phyloP scores from a whole-genome alignment of 1,140 invertebrate species.

The Adoxophyes honmai region DNA sequence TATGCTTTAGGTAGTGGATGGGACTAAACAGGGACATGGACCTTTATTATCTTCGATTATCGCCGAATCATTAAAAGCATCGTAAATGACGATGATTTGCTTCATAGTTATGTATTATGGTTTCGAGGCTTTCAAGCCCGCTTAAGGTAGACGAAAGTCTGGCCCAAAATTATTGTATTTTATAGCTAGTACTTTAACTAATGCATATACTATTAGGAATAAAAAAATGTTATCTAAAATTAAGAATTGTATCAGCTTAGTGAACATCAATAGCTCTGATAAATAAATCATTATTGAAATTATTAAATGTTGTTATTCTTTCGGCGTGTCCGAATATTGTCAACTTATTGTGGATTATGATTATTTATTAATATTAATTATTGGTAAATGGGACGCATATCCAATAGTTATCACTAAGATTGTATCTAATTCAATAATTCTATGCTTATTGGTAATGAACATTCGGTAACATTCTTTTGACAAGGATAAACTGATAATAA shows the following conservation, averaged over 20 bases:
- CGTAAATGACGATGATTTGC: background rate
- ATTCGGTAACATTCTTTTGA: no score
- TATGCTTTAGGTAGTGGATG: slow-evolving; percentile 51
- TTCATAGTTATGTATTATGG: slow-evolving; percentile 10
- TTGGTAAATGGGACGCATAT: background rate
- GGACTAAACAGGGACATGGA: slow-evolving; percentile 55
- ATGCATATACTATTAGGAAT: slow-evolving; percentile 75
- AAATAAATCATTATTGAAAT: slow-evolving; percentile 75
- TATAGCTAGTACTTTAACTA: slow-evolving; percentile 75
- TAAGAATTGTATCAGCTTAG: slow-evolving; percentile 77
- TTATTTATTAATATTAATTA: background rate
- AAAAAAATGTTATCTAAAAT: slow-evolving; percentile 70
- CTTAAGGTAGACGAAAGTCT: slow-evolving; percentile 32
- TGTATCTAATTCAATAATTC: no score
- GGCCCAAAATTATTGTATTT: slow-evolving; percentile 61
- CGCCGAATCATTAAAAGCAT: slow-evolving; percentile 25
- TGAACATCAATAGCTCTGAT: slow-evolving; percentile 75
- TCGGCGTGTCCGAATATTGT: slow-evolving; percentile 19
- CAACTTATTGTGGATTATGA: slow-evolving; percentile 1
- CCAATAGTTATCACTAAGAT: background rate
- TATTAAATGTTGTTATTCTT: slow-evolving; percentile 70
- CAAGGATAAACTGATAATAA: no score
- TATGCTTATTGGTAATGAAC: no score
- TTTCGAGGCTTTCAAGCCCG: slow-evolving; percentile 1
- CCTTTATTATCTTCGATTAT: slow-evolving; percentile 23